Evolutionary conservation across 2,797 vertebrate species (phyloP), one percentile per base, ranked within the genome.

Genomic region (Percopsis omiscomaycus): DNA sequence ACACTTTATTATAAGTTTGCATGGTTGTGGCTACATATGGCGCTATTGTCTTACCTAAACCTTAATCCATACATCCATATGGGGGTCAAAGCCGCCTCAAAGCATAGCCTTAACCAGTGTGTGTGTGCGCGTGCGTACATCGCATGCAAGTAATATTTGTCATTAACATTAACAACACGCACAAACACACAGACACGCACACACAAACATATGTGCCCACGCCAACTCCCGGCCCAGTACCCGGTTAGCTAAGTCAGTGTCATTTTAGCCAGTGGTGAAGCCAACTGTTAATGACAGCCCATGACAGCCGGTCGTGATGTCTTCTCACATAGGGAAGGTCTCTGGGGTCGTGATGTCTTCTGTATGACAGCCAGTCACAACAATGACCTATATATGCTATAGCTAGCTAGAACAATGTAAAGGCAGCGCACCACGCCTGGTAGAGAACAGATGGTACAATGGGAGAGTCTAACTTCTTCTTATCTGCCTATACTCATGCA

Each of bases 371-470:
- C 44, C 65, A 68, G 47, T 37, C 67, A 74, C 55, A 11, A 55
- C n/a, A 63, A 27, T 82, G 82, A 80, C 73, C 80, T 75, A 75
- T 66, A 82, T 84, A 70, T 63, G 44, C 48, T 64, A 59, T n/a
- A 59, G 29, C 55, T 15, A 66, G 60, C 59, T 37, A 70, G 56
- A 64, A 58, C 37, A 27, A 45, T 58, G 15, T 27, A 44, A 3
- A 57, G 48, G 58, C 14, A 37, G 59, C 61, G 12, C 10, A 14
- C 6, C 47, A 56, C 57, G 55, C 28, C 32, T 81, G 56, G 59
- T 16, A 50, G 59, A 69, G 69, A 84, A 71, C 84, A 86, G 84
- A 86, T 89, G 84, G 86, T 74, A 45, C 44, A 55, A 60, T 64
- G 75, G 52, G 72, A 56, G 49, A 71, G 66, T 76, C 73, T 81